Evolutionary conservation across 1,140 invertebrate species (phyloP), one percentile per base, ranked within the genome.

Genomic region (Drosophila sucinea): DNA sequence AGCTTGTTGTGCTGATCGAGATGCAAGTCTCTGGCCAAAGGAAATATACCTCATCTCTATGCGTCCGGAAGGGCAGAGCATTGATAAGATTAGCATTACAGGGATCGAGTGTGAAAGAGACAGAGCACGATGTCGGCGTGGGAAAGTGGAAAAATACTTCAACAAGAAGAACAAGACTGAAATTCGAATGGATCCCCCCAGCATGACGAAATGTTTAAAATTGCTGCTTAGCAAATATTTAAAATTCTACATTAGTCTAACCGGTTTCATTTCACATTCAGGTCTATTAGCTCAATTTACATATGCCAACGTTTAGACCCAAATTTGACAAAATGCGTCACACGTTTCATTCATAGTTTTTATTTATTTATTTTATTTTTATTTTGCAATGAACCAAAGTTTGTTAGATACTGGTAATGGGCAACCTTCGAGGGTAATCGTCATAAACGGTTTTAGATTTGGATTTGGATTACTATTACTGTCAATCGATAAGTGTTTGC

Each of bases 81-180:
- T 55, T 67, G 81, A 84, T 84, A 84, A 86, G 79, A 85, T 84
- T 51, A 81, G 54, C 62, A 70, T 63, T 75, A 2, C 1, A 7
- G 44, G 25, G 44, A 47, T 60, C 1, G 69, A 27, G 60, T 23
- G 29, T 27, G 33, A 44, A 72, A 55, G 29, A 47, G 30, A 44
- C 54, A 41, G 10, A 44, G n/a, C 54, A 51, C 30, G 57, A 60
- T 7, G 25, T 23, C 30, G 38, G 32, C 44, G 23, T 7, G 60
- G 64, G 38, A 35, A 33, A 75, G 63, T 73, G 73, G 44, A 51
- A 51, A 51, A 51, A 51, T 51, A 51, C 23, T 51, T 2, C 6
- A 25, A 27, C 56, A 8, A 6, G 17, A 32, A 25, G 7, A 10
- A 47, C 5, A 3, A 44, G 8, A 30, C 29, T 47, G n/a, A 3